phyloP scores from a whole-genome alignment of 2,888 invertebrate species.

The Amphimallon solstitiale region DNA sequence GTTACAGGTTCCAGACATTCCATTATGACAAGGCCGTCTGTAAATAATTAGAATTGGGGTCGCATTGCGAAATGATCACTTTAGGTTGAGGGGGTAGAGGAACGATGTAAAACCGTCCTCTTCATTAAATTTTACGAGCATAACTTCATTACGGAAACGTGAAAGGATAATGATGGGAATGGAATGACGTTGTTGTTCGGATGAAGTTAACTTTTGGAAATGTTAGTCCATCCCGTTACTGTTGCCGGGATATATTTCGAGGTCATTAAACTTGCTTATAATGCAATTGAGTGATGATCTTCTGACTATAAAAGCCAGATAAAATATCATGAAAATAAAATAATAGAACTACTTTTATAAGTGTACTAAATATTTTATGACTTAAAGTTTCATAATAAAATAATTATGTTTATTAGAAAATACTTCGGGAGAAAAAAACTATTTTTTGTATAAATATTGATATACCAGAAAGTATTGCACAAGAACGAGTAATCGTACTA shows the following conservation, averaged over 20 bases:
- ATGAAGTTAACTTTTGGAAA: conserved; percentile 18
- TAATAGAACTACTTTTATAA: too few species aligned
- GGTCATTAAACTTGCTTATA: neutral
- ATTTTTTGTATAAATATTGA: too few species aligned
- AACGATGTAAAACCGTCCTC: neutral
- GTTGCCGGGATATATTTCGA: neutral
- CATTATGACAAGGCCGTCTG: conserved; percentile 77
- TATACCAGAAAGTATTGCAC: too few species aligned
- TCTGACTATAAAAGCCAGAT: too few species aligned
- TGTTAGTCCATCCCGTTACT: conserved; percentile 7
- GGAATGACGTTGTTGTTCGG: conserved; percentile 2
- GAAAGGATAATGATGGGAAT: conserved; percentile 31
- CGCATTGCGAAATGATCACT: conserved; percentile 22
- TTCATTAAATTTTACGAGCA: conserved; percentile 32
- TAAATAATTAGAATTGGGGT: conserved; percentile 42
- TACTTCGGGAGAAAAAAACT: too few species aligned
- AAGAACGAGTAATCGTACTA: too few species aligned
- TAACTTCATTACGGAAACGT: conserved; percentile 29
- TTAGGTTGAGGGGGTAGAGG: conserved; percentile 5
- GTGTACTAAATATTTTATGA: too few species aligned
- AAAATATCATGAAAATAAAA: too few species aligned
- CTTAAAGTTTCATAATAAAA: too few species aligned
- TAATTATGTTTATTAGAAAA: too few species aligned
- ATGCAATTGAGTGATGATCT: too few species aligned
- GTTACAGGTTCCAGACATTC: conserved; percentile 76